Base-by-base conservation (phyloP, 53 echinoderm and acorn worm species). In the Temnopleurus reevesii region DNA sequence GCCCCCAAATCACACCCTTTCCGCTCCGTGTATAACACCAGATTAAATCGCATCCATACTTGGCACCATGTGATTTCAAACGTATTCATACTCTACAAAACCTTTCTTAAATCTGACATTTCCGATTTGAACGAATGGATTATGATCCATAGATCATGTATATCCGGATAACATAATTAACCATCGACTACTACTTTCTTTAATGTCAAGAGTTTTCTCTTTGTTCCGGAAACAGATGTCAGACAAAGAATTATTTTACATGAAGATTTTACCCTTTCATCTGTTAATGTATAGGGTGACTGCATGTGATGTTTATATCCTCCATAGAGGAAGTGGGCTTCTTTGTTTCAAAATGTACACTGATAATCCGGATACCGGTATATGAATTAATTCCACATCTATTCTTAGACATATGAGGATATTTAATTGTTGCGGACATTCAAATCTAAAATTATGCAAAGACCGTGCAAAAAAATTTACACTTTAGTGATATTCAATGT, bases 71-170 rank as follows among this genome's bases (percentile, higher is more conserved):
- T 71, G 21, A 71, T 15, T 38, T 18, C 13, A 5, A 63, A 63
- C 34, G 13, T 63, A 71, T 21, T 71, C 41, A 71, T 43, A n/a
- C 21, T 19, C 71, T 19, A 38, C 71, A 19, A 41, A 9, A 41
- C n/a, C 41, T 71, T 9, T 38, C 31, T 21, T 21, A 71, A 71
- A 71, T 71, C 71, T 71, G 71, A 71, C 71, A 71, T 71, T 71
- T 71, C 71, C 71, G 38, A 71, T 43, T 38, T 41, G 35, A 65
- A n/a, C 41, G 36, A 6, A 38, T 19, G 71, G 43, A 71, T 71
- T 41, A 71, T 71, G 21, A 19, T 64, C 41, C 41, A 4, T 8
- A 17, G 36, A 29, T 63, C 63, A 43, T 71, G 71, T 71, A n/a
- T 41, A 71, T 71, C 71, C 71, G 71, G 71, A 71, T 71, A 36